phyloP scores from a whole-genome alignment of 2,113 vertebrate genomes.

The Montifringilla adamsi region DNA sequence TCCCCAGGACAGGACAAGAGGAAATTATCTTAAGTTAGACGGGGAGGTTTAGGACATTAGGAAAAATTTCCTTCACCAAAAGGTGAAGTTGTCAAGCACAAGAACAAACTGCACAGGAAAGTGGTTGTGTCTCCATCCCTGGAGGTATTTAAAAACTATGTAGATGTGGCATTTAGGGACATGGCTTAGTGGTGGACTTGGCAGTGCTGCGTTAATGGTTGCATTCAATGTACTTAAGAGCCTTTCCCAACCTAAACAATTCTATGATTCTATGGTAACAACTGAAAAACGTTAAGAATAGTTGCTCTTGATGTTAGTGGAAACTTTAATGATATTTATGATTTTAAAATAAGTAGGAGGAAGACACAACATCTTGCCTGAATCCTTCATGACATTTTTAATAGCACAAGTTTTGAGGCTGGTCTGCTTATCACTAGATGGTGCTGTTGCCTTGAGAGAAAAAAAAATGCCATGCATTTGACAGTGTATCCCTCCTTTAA shows the following conservation, averaged over 20 bases:
- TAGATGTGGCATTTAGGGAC: neutral
- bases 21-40: neutral
- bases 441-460: constrained; percentile 36
- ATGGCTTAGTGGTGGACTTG: neutral
- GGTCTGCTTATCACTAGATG: constrained; percentile 55
- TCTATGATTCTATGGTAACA: neutral
- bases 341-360: neutral
- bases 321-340: neutral
- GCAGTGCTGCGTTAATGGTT: neutral
- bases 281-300: neutral
- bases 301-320: neutral
- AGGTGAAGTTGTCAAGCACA: neutral
- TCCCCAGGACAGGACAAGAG: neutral
- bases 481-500: neutral
- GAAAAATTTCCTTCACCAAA: neutral
- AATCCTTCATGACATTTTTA: neutral
- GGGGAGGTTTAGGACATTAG: neutral
- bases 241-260: neutral
- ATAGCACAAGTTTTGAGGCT: neutral
- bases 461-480: neutral
- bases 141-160: neutral
- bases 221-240: neutral
- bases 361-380: neutral
- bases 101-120: neutral
- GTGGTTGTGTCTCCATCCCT: neutral